A percentile compares a stretch with the other conserved stretches of the same genome.
Conservation (phyloP, 2,797 vertebrate species). For the Nasua narica region DNA sequence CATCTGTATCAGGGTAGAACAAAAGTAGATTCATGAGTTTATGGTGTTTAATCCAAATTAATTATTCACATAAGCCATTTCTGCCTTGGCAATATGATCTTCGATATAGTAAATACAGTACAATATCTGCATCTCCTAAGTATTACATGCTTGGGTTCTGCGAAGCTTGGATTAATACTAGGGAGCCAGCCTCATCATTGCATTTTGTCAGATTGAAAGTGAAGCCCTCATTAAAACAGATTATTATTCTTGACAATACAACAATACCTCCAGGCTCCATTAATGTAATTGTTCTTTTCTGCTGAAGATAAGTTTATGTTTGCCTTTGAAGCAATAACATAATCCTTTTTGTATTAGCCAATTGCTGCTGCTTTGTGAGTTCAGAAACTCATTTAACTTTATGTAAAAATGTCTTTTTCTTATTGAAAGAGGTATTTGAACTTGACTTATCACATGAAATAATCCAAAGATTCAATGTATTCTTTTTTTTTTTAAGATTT, state of each 20-base stretch:
- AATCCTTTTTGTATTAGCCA: constrained; percentile 4
- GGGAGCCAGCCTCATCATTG: neutral
- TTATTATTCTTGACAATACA: constrained; percentile 32
- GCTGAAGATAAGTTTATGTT: neutral
- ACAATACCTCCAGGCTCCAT: neutral
- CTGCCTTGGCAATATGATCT: neutral
- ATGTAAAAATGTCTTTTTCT: constrained; percentile 13
- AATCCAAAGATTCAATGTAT: neutral
- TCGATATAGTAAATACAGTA: neutral
- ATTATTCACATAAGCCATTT: neutral
- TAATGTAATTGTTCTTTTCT: constrained; percentile 19
- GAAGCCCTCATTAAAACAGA: neutral
- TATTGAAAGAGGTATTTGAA: neutral
- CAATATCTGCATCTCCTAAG: neutral
- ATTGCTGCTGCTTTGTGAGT: neutral
- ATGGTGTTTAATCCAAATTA: neutral
- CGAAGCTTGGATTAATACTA: constrained; percentile 24
- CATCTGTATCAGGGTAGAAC: neutral
- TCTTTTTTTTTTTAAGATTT: neutral
- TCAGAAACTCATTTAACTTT: constrained; percentile 1
- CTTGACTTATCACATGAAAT: constrained; percentile 7
- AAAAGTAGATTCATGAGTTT: constrained; percentile 13
- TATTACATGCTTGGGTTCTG: constrained; percentile 9
- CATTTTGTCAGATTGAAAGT: constrained; percentile 27
- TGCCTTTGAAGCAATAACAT: neutral